These are phyloP conservation scores for Hirundichthys speculiger DNA, from an alignment of 2,113 vertebrate species.

Conservation along the genomic window DNA sequence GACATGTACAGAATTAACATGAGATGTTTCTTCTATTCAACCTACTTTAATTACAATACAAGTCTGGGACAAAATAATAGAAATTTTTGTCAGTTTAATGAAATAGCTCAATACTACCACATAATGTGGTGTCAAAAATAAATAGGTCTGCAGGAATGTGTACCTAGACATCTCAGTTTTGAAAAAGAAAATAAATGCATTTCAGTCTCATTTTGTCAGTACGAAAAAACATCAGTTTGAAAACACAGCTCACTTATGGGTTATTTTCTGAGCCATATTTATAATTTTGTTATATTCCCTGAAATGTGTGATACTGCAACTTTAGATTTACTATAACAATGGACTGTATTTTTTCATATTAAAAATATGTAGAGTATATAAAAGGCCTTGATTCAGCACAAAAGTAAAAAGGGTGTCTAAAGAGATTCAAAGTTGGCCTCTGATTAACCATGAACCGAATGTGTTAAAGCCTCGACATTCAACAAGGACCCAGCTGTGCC, in stretches of 20 bases:
- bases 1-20: neutral
- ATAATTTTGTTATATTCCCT: neutral
- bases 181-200: neutral
- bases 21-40: neutral
- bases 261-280: neutral
- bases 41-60: too few species aligned
- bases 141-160: neutral
- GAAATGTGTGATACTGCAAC: neutral
- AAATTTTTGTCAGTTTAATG: neutral
- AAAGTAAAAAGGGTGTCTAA: neutral
- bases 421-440: neutral
- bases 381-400: constrained; percentile 23
- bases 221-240: too few species aligned
- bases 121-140: neutral
- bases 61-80: neutral
- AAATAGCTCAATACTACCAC: neutral
- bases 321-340: neutral
- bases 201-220: too few species aligned
- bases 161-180: neutral
- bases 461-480: constrained; percentile 9
- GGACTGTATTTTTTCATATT: neutral
- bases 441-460: neutral
- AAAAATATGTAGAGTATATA: constrained; percentile 20
- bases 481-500: constrained; percentile 30
- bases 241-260: neutral